Conservation (phyloP, 2,113 vertebrate genomes). For the Alexandromys fortis region DNA sequence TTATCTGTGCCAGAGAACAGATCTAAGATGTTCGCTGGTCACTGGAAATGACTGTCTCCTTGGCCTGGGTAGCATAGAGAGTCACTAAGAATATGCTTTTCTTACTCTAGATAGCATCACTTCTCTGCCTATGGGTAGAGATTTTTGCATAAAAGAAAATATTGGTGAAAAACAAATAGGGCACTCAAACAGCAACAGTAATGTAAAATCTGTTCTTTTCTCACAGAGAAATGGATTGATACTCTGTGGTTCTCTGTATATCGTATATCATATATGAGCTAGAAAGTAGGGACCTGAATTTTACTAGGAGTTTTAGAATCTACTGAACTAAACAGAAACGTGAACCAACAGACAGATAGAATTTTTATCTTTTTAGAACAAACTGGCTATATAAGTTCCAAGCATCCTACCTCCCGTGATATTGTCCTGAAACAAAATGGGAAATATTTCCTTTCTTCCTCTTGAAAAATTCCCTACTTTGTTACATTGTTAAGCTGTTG, state of each 20-base stretch:
- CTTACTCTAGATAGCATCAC: background rate
- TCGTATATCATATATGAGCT: background rate
- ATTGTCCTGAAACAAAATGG: background rate
- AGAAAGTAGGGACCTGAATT: constrained; percentile 31
- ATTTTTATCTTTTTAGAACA: background rate
- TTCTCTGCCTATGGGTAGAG: background rate
- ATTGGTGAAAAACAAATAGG: background rate
- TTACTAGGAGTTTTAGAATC: background rate
- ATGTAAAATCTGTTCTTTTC: background rate
- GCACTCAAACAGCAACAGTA: background rate
- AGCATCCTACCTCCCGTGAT: too few species aligned
- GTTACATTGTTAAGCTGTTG: background rate
- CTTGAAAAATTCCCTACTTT: background rate
- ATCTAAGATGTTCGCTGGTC: background rate
- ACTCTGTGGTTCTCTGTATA: background rate
- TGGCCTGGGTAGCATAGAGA: background rate
- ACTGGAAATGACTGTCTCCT: background rate
- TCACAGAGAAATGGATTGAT: constrained; percentile 37
- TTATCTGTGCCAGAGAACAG: background rate
- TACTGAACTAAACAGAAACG: background rate
- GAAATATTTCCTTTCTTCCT: background rate
- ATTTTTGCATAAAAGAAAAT: constrained; percentile 2
- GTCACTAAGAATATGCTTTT: background rate
- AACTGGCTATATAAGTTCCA: background rate
- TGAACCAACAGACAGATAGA: background rate